Conservation (phyloP, 2,797 vertebrate genomes). For the Zonotrichia albicollis region DNA sequence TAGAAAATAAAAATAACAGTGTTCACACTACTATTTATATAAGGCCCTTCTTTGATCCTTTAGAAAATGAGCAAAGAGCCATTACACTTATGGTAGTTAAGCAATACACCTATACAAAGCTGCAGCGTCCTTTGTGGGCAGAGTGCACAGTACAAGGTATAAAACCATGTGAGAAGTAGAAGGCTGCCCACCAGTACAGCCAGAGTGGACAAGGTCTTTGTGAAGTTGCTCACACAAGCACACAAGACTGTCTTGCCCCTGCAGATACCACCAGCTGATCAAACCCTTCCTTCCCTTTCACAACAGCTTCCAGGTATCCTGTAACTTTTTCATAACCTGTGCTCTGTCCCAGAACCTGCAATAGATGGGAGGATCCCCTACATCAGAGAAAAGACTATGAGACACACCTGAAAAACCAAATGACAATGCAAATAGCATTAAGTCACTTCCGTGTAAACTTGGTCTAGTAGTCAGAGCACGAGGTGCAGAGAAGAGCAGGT, state of each 20-base stretch:
- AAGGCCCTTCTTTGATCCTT: background rate
- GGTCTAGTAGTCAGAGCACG: background rate
- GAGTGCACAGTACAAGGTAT: fast-evolving
- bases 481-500: background rate
- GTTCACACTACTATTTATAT: background rate
- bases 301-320: background rate
- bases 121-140: background rate
- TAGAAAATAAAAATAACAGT: background rate
- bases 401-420: background rate
- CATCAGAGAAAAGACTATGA: background rate
- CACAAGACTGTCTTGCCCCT: background rate
- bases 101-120: background rate
- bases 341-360: background rate
- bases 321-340: background rate
- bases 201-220: background rate
- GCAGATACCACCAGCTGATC: background rate
- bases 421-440: background rate
- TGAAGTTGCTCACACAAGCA: background rate
- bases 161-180: background rate
- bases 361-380: background rate
- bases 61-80: background rate
- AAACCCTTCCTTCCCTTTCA: background rate
- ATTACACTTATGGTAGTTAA: background rate
- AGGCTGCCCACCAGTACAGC: fast-evolving
- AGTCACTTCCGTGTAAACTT: background rate